phyloP scores from a whole-genome alignment of 2,797 vertebrate genomes.

The Falco concolor region DNA sequence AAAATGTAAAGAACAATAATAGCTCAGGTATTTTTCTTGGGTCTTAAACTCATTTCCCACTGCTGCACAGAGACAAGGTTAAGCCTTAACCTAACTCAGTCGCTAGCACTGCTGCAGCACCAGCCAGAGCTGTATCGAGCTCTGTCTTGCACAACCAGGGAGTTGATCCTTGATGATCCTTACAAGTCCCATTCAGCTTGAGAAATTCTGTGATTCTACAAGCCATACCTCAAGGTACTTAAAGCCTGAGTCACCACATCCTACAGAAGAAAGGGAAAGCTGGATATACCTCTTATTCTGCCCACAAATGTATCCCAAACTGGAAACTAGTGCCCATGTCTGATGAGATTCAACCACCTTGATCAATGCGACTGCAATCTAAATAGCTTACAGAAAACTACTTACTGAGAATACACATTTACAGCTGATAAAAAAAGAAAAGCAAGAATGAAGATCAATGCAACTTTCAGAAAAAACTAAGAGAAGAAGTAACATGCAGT shows the following conservation, averaged over 20 bases:
- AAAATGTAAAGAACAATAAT: neutral
- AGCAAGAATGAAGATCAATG: neutral
- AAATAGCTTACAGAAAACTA: neutral
- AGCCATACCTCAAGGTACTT: neutral
- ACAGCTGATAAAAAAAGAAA: neutral
- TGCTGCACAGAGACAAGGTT: neutral
- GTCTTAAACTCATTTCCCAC: neutral
- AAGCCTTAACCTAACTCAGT: neutral
- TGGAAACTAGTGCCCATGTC: neutral
- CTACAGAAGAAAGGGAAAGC: neutral
- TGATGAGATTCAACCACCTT: neutral
- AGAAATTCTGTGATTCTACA: neutral
- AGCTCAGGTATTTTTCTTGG: neutral
- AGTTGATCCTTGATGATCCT: neutral
- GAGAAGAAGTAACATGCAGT: neutral
- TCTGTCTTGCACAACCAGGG: neutral
- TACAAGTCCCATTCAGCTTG: neutral
- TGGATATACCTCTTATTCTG: neutral
- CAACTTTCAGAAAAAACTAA: neutral
- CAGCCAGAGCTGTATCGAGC: neutral
- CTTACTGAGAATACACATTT: no score
- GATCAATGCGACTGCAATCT: neutral
- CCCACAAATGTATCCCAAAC: neutral
- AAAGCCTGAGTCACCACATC: neutral
- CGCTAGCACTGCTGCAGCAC: neutral